Base-by-base conservation (phyloP, 2,113 vertebrate genomes). In the Perca schrenkii region DNA sequence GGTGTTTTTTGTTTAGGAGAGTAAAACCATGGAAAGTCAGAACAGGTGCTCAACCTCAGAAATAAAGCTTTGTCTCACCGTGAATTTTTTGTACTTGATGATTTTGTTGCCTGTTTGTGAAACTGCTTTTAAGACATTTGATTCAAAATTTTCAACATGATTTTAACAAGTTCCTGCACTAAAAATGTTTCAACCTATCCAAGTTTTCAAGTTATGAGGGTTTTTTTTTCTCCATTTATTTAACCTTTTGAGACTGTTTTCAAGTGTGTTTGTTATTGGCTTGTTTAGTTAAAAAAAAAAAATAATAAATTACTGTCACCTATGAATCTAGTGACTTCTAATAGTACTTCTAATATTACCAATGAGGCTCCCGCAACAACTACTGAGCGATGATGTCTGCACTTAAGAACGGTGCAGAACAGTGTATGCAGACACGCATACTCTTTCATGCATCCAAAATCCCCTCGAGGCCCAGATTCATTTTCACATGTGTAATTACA, bases 401-500 rank as follows among this genome's bases (percentile, higher is more conserved):
- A 49, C 49, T 21, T 53, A 2, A 15, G 52, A 69, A 62, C 4
- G 6, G 6, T 43, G 61, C 74, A 82, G 64, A 86, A 77, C 80
- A 77, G 16, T 6, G 54, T 67, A 19, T 46, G 50, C 72, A 47
- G 40, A 80, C 52, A 22, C 7, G 13, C 19, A 19, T 62, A 43
- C 43, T 43, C 70, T 76, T 63, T 49, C 7, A 58, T 77, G 76
- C 75, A 61, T 84, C 52, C 54, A 82, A 56, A 89, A 77, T 68
- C 63, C 89, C 89, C 84, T 76, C 31, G 19, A 80, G 85, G 43
- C 82, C 80, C 28, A 64, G 84, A 74, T 88, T 91, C 34, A 87
- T 90, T 89, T 90, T 86, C 77, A 86, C 72, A 86, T 54, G 56
- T 90, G 82, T 92, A 91, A 92, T 92, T 92, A 90, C 86, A 92